Conservation (phyloP, 2,797 vertebrate genomes). For the Peromyscus eremicus region DNA sequence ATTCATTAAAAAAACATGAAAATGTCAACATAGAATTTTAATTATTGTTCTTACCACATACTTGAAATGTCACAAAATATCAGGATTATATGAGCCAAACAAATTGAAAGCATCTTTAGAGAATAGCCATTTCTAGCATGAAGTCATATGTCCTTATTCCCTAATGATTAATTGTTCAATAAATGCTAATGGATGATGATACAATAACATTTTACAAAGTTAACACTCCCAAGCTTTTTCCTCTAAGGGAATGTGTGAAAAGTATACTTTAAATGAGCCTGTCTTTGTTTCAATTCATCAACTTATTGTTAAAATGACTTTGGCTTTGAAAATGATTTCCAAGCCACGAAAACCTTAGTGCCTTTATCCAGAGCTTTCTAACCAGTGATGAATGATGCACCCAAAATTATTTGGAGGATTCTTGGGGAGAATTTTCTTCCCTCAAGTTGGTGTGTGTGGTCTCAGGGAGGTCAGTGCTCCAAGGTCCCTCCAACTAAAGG, state of each 20-base stretch:
- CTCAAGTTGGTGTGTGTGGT: background rate
- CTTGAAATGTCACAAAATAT: constrained; percentile 79
- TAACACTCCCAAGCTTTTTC: constrained; percentile 48
- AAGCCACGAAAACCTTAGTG: background rate
- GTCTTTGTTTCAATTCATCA: constrained; percentile 38
- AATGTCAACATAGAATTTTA: constrained; percentile 79
- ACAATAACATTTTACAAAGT: constrained; percentile 63
- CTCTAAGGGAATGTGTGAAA: background rate
- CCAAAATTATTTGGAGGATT: background rate
- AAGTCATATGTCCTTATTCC: constrained; percentile 47
- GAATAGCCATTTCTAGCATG: constrained; percentile 50
- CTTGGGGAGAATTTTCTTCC: background rate
- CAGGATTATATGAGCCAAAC: constrained; percentile 72
- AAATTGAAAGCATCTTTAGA: constrained; percentile 68
- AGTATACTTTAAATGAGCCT: background rate
- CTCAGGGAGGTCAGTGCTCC: background rate
- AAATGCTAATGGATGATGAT: constrained; percentile 56
- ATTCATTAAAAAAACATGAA: constrained; percentile 78
- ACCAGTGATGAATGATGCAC: background rate
- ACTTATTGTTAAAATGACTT: constrained; percentile 28
- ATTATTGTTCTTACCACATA: constrained; percentile 69
- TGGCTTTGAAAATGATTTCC: background rate
- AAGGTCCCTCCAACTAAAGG: background rate
- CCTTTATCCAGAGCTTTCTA: background rate
- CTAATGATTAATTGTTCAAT: constrained; percentile 48